Percentiles rank a stretch among this genome's conserved stretches.
Conservation (phyloP, 2,797 vertebrate species). For the Australoheros facetus region DNA sequence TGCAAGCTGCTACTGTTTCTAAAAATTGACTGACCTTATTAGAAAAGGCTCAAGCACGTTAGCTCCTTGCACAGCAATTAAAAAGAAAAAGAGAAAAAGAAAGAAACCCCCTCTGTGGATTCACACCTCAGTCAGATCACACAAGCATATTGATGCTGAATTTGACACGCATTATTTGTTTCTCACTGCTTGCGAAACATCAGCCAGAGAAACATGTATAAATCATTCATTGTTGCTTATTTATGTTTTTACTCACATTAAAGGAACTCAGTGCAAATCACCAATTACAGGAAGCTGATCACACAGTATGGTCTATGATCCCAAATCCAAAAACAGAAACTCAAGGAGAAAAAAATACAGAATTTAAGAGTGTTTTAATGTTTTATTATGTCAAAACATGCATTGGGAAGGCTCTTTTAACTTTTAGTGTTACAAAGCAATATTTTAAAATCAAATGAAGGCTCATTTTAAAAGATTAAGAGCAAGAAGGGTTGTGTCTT, state of each 20-base stretch:
- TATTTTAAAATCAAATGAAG: background rate
- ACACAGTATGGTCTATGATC: background rate
- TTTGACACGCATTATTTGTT: conserved; percentile 12
- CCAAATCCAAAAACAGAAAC: background rate
- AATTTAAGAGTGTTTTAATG: no score
- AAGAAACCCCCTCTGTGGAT: background rate
- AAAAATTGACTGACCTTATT: no score
- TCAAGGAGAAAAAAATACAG: no score
- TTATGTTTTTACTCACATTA: background rate
- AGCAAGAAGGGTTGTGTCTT: background rate
- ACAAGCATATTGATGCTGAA: conserved; percentile 1
- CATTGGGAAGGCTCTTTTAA: no score
- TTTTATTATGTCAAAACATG: no score
- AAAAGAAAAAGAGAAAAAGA: no score
- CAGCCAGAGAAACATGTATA: background rate
- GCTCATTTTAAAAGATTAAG: background rate
- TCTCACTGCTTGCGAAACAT: background rate
- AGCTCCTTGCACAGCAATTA: no score
- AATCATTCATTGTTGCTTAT: background rate
- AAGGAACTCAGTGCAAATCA: background rate
- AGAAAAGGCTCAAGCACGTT: no score
- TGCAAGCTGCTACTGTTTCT: no score
- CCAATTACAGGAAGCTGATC: no score
- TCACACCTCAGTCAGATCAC: conserved; percentile 20
- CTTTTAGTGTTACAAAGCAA: no score